Evolutionary conservation across 1,140 invertebrate species (phyloP).

Genomic region (Drosophila suzukii): DNA sequence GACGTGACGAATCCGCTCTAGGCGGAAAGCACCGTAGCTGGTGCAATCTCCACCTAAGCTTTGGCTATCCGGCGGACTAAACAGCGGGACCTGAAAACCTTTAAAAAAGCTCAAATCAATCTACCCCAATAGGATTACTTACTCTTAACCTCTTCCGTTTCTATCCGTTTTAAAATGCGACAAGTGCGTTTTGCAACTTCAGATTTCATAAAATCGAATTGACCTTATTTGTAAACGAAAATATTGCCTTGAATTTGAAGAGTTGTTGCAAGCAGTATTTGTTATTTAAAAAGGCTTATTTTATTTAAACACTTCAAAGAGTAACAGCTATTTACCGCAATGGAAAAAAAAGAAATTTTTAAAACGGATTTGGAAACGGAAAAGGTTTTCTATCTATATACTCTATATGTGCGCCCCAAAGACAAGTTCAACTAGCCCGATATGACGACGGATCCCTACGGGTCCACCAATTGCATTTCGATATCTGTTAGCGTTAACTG

Average conservation of each 20-base stretch:
- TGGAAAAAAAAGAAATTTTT: not conserved
- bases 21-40: slow-evolving; percentile 72
- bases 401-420: slow-evolving; percentile 22
- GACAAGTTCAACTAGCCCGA: slow-evolving; percentile 46
- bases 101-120: slow-evolving; percentile 32
- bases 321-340: not conserved
- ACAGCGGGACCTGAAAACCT: slow-evolving; percentile 16
- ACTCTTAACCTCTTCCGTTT: not conserved
- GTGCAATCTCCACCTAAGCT: slow-evolving; percentile 77
- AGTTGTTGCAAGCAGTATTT: not conserved
- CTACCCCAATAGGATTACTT: slow-evolving; percentile 33
- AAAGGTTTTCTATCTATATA: slow-evolving; percentile 1
- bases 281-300: not conserved
- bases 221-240: not conserved
- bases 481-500: slow-evolving; percentile 38
- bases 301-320: not conserved
- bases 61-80: slow-evolving; percentile 50
- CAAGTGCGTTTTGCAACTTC: not conserved
- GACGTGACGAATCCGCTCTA: slow-evolving; percentile 55
- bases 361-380: not conserved
- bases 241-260: not conserved
- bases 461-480: slow-evolving; percentile 41
- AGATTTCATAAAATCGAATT: not conserved
- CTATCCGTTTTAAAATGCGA: not conserved
- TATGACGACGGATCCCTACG: slow-evolving; percentile 4